Conservation (phyloP, 2,113 vertebrate species). For the Madoqua kirkii region DNA sequence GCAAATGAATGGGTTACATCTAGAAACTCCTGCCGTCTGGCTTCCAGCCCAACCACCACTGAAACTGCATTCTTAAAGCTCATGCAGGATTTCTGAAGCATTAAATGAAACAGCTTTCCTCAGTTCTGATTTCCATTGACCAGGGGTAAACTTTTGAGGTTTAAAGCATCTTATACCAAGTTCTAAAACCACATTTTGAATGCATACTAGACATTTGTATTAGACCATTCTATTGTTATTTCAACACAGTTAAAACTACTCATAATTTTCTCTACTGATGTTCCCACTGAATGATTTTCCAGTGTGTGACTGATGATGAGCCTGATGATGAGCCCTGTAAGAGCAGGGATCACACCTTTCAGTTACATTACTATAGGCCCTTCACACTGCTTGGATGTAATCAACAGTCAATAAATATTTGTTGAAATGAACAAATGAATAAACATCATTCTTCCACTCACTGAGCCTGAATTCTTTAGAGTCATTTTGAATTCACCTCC, state of each 20-base stretch:
- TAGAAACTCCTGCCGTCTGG: neutral
- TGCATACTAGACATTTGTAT: neutral
- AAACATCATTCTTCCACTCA: neutral
- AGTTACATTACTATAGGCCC: neutral
- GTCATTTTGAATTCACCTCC: neutral
- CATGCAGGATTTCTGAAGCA: conserved; percentile 29
- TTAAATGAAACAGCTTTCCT: conserved; percentile 29
- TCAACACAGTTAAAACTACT: conserved; percentile 10
- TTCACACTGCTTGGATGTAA: neutral
- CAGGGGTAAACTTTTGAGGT: conserved; percentile 14
- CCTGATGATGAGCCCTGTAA: neutral
- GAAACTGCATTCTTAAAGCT: conserved; percentile 22
- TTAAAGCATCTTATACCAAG: neutral
- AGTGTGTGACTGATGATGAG: neutral
- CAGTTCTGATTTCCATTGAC: conserved; percentile 33
- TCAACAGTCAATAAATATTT: neutral
- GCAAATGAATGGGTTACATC: conserved; percentile 7
- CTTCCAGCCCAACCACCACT: neutral
- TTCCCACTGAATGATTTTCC: neutral
- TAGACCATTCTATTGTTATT: conserved; percentile 6
- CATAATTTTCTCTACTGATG: neutral
- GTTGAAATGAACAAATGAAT: conserved; percentile 20
- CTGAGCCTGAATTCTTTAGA: neutral
- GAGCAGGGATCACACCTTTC: neutral
- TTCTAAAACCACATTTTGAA: conserved; percentile 15